Base-by-base conservation (phyloP, 2,888 invertebrate species). In the Hypselothyrea guttata region DNA sequence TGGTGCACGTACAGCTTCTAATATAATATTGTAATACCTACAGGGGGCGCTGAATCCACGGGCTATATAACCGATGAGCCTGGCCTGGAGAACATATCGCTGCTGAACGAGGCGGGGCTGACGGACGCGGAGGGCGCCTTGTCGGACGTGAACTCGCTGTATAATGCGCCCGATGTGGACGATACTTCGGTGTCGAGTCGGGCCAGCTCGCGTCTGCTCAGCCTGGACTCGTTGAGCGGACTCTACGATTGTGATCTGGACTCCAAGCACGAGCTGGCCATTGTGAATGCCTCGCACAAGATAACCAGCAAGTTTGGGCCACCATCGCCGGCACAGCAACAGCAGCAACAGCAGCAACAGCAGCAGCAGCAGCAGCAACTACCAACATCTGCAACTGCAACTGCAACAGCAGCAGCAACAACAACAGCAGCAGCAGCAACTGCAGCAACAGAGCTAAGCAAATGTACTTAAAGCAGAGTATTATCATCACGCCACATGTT, bases 31-130 rank as follows among this genome's bases (percentile, higher is more conserved):
- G n/a, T n/a, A n/a, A 2, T 22, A 4, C 12, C 1, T 35, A 7
- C n/a, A 90, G 91, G 91, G 27, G 92, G 91, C 42, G 92, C 92
- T 0, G 93, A 93, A 86, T 95, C 95, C 67, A 95, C 95, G 1
- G 95, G 95, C 18, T 96, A 96, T 88, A 95, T 95, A n/a, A 96
- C 95, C 0, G 96, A 96, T 90, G 96, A 96, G 90, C 95, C 95
- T 0, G 95, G 95, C 11, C 91, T 96, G 8, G 96, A 96, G 90
- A 96, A 96, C 90, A 93, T 95, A 45, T 96, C 96, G 34, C 93
- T 96, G 92, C 90, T 96, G 12, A 95, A 96, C 90, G 96, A 96
- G 90, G 94, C 95, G 13, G 96, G 96, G 7, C 92, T 96, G 38
- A 96, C 96, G 1, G 96, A 96, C 90, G 96, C 95, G 7, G 96